A percentile compares a stretch with the other conserved stretches of the same genome.
Evolutionary conservation across 2,797 vertebrate genomes (phyloP).

Genomic region (Tamandua tetradactyla): DNA sequence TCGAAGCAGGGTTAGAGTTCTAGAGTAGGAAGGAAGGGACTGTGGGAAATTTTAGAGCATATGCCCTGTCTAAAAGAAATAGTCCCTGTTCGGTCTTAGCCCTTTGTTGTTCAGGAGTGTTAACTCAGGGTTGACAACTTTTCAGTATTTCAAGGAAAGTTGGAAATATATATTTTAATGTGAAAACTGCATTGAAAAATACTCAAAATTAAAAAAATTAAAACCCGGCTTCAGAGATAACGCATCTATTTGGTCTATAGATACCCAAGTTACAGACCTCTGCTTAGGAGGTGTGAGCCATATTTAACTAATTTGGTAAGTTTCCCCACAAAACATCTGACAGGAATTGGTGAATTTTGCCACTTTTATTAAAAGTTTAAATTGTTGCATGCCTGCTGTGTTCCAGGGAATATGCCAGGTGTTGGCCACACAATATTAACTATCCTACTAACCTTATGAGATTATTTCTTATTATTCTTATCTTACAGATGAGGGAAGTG

Average conservation of each 20-base stretch:
- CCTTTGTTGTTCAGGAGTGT: not conserved
- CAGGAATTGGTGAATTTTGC: conserved; percentile 2
- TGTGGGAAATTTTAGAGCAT: not conserved
- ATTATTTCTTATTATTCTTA: not conserved
- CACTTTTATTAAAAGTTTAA: conserved; percentile 5
- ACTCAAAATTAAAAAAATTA: not conserved
- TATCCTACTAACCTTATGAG: not conserved
- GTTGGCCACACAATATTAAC: not conserved
- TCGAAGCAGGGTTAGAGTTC: not conserved
- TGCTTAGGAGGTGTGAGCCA: not conserved
- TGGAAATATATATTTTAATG: not conserved
- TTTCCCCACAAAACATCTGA: not conserved
- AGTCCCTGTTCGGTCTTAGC: not conserved
- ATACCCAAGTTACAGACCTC: not conserved
- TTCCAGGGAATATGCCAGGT: not conserved
- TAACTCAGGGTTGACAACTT: not conserved
- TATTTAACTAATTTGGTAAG: not conserved
- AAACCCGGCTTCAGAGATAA: not conserved
- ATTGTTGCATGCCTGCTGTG: not conserved
- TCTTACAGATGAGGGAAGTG: not conserved
- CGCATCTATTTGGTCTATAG: not conserved
- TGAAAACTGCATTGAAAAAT: not conserved
- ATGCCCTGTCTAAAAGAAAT: not conserved
- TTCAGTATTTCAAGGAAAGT: not conserved
- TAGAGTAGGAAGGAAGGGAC: not conserved